Evolutionary conservation across 2,888 invertebrate species (phyloP).

Genomic region (Tetramorium bicarinatum): DNA sequence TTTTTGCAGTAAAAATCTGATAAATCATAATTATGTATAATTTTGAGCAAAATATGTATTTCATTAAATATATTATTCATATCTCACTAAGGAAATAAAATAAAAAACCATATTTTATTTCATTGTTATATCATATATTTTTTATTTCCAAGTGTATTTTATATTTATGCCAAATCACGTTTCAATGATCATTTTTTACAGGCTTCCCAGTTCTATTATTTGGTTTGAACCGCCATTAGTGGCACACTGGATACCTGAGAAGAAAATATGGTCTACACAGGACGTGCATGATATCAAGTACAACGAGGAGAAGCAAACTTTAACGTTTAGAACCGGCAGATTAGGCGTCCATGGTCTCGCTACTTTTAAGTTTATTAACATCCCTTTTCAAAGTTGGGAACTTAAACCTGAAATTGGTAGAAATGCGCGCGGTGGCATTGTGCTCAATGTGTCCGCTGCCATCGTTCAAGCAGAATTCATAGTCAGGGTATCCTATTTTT

Average conservation of each 20-base stretch:
- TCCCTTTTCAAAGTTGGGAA: conserved; percentile 96
- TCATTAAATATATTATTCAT: neutral
- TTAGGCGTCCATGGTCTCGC: conserved; percentile 90
- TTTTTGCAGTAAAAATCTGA: too few species aligned
- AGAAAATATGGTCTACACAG: conserved; percentile 90
- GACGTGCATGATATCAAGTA: conserved; percentile 93
- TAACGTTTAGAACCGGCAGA: conserved; percentile 92
- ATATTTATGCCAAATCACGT: neutral
- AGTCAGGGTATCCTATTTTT: conserved; percentile 83
- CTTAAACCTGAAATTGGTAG: conserved; percentile 90
- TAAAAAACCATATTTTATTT: neutral
- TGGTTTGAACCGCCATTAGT: conserved; percentile 94
- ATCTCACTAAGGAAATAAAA: too few species aligned
- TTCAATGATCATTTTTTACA: conserved; percentile 5
- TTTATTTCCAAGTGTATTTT: neutral
- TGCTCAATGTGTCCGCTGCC: conserved; percentile 88
- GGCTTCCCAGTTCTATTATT: conserved; percentile 90
- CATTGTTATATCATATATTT: neutral
- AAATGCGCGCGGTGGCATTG: conserved; percentile 82
- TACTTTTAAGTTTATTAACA: conserved; percentile 91
- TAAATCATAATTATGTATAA: neutral
- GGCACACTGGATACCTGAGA: conserved; percentile 90
- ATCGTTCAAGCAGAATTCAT: conserved; percentile 88
- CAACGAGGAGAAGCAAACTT: conserved; percentile 93
- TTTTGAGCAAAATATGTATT: neutral